phyloP scores from a whole-genome alignment of 2,797 vertebrate species.

The Parotocinclus haroldoi region DNA sequence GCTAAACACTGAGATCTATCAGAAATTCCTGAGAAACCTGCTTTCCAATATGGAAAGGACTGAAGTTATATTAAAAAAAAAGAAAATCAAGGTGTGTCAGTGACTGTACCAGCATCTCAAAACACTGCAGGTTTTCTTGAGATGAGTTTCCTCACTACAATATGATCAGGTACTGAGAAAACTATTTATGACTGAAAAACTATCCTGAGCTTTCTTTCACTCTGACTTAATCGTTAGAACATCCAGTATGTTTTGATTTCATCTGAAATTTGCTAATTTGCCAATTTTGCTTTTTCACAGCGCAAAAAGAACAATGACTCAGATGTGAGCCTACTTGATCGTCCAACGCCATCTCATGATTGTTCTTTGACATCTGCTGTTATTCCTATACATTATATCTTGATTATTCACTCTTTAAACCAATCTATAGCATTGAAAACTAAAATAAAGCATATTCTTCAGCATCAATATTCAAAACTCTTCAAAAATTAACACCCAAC shows the following conservation, averaged over 20 bases:
- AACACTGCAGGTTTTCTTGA: not conserved
- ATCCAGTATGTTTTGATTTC: conserved; percentile 21
- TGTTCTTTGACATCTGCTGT: conserved; percentile 14
- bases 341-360: conserved; percentile 44
- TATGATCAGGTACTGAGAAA: conserved; percentile 2
- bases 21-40: conserved; percentile 58
- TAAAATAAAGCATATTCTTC: conserved; percentile 36
- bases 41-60: conserved; percentile 62
- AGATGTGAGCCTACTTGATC: conserved; percentile 45
- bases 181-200: conserved; percentile 3
- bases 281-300: not conserved
- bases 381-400: conserved; percentile 7
- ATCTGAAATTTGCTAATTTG: conserved; percentile 16
- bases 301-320: conserved; percentile 30
- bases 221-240: conserved; percentile 24
- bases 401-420: conserved; percentile 30
- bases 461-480: conserved; percentile 35
- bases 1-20: conserved; percentile 49
- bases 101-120: conserved; percentile 1
- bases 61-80: conserved; percentile 60
- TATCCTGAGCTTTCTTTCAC: conserved; percentile 27
- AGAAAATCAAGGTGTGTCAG: not conserved
- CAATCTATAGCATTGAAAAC: conserved; percentile 32
- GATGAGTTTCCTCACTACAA: not conserved
- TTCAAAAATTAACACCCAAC: conserved; percentile 18